Base-by-base conservation (phyloP, 2,113 vertebrate genomes). In the Oncorhynchus kisutch region DNA sequence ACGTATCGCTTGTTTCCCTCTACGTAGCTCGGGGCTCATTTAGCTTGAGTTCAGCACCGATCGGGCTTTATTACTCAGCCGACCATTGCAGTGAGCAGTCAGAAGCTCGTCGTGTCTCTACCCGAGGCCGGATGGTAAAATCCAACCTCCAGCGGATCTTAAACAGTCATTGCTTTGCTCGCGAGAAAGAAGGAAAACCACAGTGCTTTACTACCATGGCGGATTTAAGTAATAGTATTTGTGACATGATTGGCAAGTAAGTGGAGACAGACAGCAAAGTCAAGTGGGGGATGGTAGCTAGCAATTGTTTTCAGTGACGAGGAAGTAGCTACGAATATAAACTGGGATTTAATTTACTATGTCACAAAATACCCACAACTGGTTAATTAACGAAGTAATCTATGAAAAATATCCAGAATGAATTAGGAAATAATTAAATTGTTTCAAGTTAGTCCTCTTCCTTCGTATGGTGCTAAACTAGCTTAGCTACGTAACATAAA, bases 71-170 rank as follows among this genome's bases (percentile, higher is more conserved):
- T 49, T 88, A 74, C 70, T 72, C 67, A 79, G 80, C 78, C 7
- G 83, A 89, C 84, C 74, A 78, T 51, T 80, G 91, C 82, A 71
- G 90, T 88, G 89, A 86, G 88, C 73, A 91, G 90, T 91, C 84
- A 86, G 91, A 18, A 54, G 5, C 83, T 81, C 75, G 84, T 88
- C 92, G 91, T 91, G 87, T 91, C 89, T 90, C 91, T 91, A 78
- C 79, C 91, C 93, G 92, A 92, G 94, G 92, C 94, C 94, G 94
- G 94, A 95, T 95, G 94, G 93, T 95, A 93, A 95, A 95, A 94
- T 95, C 94, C 92, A 94, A 94, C 94, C 94, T 95, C 92, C 94
- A 95, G 94, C 94, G 94, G 89, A 95, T 95, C 89, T 91, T 95
- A 86, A 95, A 95, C 86, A 95, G 94, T 95, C 94, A 95, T 91